Conservation (phyloP, 1,140 invertebrate species). For the Eubasilissa regina region DNA sequence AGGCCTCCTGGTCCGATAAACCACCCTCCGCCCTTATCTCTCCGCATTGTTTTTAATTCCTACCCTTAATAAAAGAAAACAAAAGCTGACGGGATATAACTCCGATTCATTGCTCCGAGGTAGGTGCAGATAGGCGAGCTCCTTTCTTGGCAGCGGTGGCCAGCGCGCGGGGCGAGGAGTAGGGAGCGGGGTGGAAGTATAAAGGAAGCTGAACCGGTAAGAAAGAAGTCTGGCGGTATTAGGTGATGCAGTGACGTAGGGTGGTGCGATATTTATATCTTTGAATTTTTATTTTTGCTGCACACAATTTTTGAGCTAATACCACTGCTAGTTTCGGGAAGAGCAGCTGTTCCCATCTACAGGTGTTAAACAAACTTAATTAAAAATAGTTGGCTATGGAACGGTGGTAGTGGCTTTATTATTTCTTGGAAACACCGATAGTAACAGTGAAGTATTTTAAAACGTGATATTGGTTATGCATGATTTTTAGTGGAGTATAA, state of each 20-base stretch:
- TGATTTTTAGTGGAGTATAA: no score
- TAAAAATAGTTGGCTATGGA: no score
- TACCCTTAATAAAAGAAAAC: slow-evolving; percentile 46
- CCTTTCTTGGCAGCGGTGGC: slow-evolving; percentile 4
- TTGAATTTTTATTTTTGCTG: no score
- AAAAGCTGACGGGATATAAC: slow-evolving; percentile 24
- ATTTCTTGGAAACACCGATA: no score
- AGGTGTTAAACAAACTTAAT: no score
- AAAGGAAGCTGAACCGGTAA: slow-evolving; percentile 21
- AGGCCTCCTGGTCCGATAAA: slow-evolving; percentile 27
- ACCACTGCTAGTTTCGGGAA: no score
- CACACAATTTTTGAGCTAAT: no score
- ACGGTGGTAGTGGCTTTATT: no score
- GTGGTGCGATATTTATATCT: no score
- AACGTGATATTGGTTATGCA: no score
- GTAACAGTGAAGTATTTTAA: no score
- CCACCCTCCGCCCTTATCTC: slow-evolving; percentile 30
- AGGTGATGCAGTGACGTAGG: slow-evolving; percentile 1
- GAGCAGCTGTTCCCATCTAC: no score
- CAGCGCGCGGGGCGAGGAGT: background rate
- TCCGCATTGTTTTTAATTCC: slow-evolving; percentile 42
- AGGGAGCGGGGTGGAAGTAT: slow-evolving; percentile 12
- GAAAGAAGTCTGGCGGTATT: slow-evolving; percentile 30
- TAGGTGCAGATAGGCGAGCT: slow-evolving; percentile 18
- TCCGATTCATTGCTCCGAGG: slow-evolving; percentile 25